Evolutionary conservation across 1,140 invertebrate genomes (phyloP).

Genomic region (Drosophila pseudoananassae): DNA sequence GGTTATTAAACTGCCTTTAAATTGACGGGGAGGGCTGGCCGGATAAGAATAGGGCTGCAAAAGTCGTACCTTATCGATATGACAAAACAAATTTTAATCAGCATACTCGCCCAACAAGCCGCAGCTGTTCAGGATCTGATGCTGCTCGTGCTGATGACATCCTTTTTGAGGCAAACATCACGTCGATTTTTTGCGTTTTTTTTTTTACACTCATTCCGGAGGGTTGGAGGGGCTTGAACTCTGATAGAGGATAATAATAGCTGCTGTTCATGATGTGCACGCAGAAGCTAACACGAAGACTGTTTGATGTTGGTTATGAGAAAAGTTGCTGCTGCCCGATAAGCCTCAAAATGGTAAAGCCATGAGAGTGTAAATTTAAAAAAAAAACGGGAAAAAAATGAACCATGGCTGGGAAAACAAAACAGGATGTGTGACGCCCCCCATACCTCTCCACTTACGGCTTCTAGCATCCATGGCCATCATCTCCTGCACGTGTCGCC

Average conservation of each 20-base stretch:
- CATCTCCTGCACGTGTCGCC: conserved; percentile 60
- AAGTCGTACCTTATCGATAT: conserved; percentile 71
- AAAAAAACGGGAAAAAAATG: conserved; percentile 21
- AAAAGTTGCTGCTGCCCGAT: conserved; percentile 73
- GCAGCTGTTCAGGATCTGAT: conserved; percentile 45
- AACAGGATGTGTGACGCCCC: conserved; percentile 59
- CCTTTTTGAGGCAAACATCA: conserved; percentile 66
- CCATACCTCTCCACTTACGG: conserved; percentile 1
- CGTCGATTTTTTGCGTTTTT: conserved; percentile 43
- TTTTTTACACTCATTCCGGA: conserved; percentile 46
- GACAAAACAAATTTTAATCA: conserved; percentile 81
- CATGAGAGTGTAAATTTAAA: conserved; percentile 75
- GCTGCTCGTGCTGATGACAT: conserved; percentile 62
- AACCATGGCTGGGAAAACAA: conserved; percentile 51
- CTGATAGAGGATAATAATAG: conserved; percentile 64
- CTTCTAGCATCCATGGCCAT: conserved; percentile 1
- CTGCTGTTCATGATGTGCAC: conserved; percentile 60
- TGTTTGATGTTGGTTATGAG: conserved; percentile 79
- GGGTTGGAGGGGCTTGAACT: conserved; percentile 6
- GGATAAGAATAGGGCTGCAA: conserved; percentile 39
- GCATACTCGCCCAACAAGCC: conserved; percentile 47
- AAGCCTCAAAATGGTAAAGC: conserved; percentile 56
- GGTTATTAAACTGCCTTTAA: conserved; percentile 68
- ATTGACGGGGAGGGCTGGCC: conserved; percentile 9
- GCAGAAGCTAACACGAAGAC: conserved; percentile 38